Evolutionary conservation across 2,888 invertebrate species (phyloP).

Genomic region (Catocala sponsa): DNA sequence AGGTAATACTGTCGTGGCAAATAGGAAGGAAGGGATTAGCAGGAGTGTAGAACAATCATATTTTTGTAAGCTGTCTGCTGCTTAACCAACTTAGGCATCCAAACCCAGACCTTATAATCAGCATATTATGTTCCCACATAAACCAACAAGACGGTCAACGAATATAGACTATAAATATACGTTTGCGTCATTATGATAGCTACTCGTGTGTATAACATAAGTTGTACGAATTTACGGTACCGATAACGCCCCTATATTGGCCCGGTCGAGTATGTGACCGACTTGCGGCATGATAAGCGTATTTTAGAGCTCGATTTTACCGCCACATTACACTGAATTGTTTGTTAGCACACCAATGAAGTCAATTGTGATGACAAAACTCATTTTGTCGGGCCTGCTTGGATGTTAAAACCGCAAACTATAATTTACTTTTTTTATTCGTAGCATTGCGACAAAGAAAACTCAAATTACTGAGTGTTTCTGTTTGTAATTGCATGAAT

Average conservation of each 20-base stretch:
- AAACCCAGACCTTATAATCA: too few relatives aligned
- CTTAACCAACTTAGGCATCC: too few relatives aligned
- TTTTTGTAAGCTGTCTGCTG: too few relatives aligned
- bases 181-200: conserved; percentile 23
- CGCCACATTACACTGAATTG: conserved; percentile 29
- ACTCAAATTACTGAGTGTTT: too few relatives aligned
- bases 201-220: conserved; percentile 25
- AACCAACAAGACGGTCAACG: too few relatives aligned
- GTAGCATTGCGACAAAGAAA: neutral
- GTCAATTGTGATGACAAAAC: conserved; percentile 23
- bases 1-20: too few relatives aligned
- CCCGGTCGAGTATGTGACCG: conserved; percentile 62
- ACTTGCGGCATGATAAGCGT: conserved; percentile 64
- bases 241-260: conserved; percentile 76
- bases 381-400: conserved; percentile 14
- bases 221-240: conserved; percentile 43
- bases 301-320: conserved; percentile 47
- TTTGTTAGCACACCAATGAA: conserved; percentile 25
- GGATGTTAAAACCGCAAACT: neutral
- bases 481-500: too few relatives aligned
- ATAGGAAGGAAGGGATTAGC: too few relatives aligned
- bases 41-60: too few relatives aligned
- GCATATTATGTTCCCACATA: too few relatives aligned
- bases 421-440: conserved; percentile 2
- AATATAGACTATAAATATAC: neutral